Evolutionary conservation across 2,113 vertebrate species (phyloP), one percentile per base, ranked within the genome.

Genomic region (Cyanocitta stelleri): DNA sequence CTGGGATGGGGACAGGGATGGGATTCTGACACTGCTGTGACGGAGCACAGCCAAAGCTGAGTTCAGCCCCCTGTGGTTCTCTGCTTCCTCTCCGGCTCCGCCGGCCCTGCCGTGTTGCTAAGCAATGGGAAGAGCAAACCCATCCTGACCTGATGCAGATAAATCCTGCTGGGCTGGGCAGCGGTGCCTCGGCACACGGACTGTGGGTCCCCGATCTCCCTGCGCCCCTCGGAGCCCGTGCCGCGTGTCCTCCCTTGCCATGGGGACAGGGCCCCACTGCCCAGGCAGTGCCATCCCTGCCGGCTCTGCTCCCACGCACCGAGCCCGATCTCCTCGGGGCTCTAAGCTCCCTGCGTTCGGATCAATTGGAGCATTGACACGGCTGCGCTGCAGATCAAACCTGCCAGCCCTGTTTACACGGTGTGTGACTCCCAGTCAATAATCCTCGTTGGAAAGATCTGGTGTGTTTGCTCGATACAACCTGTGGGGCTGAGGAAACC

Each of bases 401-500:
- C 95, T 41, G 58, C 91, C 93, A 76, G 44, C 94, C 91, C 94
- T 94, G 87, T 85, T 87, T 91, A 76, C 94, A 85, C 5, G 13
- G 13, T 6, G 46, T 54, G 77, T 43, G 85, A 39, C 89, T 91
- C 91, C 89, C 74, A 21, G 81, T 94, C 96, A 78, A 96, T 96
- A 96, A 93, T 12, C 78, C 91, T 55, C 66, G 37, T 33, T 29
- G 35, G 73, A 54, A 87, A 58, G 78, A 85, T 44, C 91, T 63
- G 87, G 6, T 37, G 62, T 78, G 24, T 94, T 92, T 94, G 95
- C 87, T 95, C 49, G 11, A 64, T 56, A 35, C 62, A 85, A 51
- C 89, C 94, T 89, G 46, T 56, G 85, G 89, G 93, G 90, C 88
- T 19, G 85, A 83, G 94, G 79, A 94, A 95, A 81, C 80, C 93